These are phyloP conservation scores for Caligus rogercresseyi DNA, from an alignment of 1,140 invertebrate genomes.

Conservation along the genomic window DNA sequence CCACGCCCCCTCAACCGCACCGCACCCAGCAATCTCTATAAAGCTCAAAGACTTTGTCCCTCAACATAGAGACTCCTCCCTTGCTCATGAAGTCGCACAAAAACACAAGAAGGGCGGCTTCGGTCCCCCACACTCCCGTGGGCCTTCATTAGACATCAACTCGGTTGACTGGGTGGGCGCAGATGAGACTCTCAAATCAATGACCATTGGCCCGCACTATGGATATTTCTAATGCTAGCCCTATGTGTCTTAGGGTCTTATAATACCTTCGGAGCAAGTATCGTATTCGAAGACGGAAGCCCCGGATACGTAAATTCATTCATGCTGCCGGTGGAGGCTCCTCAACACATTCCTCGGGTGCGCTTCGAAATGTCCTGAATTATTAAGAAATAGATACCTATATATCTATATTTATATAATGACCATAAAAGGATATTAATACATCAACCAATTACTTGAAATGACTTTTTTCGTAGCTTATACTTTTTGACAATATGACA, in stretches of 20 bases:
- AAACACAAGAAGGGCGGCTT: too few species aligned
- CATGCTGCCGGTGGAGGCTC: neutral
- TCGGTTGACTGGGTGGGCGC: neutral
- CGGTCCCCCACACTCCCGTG: too few species aligned
- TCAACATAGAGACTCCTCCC: slow-evolving; percentile 25
- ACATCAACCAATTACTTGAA: too few species aligned
- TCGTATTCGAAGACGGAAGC: neutral
- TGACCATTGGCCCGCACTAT: neutral
- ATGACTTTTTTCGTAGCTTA: too few species aligned
- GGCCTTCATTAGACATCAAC: neutral
- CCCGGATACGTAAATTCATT: neutral
- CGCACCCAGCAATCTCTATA: slow-evolving; percentile 50
- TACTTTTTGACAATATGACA: too few species aligned
- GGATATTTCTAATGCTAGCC: neutral
- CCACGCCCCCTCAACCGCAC: slow-evolving; percentile 49
- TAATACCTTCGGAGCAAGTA: neutral
- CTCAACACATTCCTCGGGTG: neutral
- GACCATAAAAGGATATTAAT: too few species aligned
- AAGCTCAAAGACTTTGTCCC: slow-evolving; percentile 48
- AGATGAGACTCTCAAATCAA: neutral
- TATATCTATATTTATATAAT: too few species aligned
- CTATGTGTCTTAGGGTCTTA: neutral
- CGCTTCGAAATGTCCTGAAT: neutral
- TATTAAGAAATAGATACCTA: too few species aligned
- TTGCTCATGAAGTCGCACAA: too few species aligned